Evolutionary conservation across 2,113 vertebrate species (phyloP), one percentile per base, ranked within the genome.

Genomic region (Paraplagusia blochii): DNA sequence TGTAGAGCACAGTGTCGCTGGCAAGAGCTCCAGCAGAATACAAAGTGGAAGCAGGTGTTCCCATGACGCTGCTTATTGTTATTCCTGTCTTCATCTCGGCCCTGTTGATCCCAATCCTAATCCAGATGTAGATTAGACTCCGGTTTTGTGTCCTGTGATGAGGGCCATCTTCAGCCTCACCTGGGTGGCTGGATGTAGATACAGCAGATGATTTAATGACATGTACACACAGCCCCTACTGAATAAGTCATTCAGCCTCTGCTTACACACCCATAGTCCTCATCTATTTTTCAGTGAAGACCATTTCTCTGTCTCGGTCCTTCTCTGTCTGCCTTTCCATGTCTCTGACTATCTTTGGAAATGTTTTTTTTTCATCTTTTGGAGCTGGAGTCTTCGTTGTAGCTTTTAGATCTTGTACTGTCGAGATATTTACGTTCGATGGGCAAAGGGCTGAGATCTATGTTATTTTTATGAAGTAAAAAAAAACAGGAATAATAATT

Each of bases 251-350:
- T 88, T 68, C 42, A 13, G 51, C 57, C 58, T 65, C 67, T 69
- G 44, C 64, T 70, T 76, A 79, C 78, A 84, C 85, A 80, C 68
- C 74, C 65, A 74, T 77, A 66, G 71, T 54, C 36, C 79, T 90
- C 80, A 89, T 89, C 57, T 72, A 90, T 90, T 76, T 89, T 90
- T 91, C 72, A 90, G 70, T 47, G 35, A 15, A 9, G 34, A 55
- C 66, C 81, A 66, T 84, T 80, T 81, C 66, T 64, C 55, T 67
- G 43, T 70, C 53, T 72, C 54, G 56, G 29, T 79, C 33, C 51
- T 34, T 33, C 33, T 65, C 52, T 54, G 34, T 66, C 74, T 61
- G 8, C 29, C 17, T 50, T 13, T 53, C 73, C 22, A 29, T 19
- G 35, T 58, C 52, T 64, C 35, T 14, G 16, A 45, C 55, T 44